phyloP scores from a whole-genome alignment of 2,797 vertebrate genomes.

The Sebastes paucispinis region DNA sequence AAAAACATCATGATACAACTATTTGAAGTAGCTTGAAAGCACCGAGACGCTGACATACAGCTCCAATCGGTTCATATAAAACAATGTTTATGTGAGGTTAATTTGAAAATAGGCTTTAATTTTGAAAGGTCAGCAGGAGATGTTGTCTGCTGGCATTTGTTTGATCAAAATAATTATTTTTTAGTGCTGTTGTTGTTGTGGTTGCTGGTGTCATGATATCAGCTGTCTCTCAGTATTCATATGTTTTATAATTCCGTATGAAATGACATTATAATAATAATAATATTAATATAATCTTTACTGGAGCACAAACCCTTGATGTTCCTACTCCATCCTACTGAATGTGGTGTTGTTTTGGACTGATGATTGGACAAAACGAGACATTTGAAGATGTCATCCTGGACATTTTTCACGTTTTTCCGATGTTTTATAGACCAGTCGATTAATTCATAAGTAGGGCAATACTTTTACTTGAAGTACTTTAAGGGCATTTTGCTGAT shows the following conservation, averaged over 20 bases:
- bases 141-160: not conserved
- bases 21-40: not conserved
- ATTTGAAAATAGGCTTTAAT: not conserved
- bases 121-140: not conserved
- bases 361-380: no score
- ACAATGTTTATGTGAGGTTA: not conserved
- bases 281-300: no score
- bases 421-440: no score
- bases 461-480: no score
- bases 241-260: no score
- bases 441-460: no score
- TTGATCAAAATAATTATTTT: not conserved
- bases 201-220: not conserved
- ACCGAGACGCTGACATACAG: not conserved
- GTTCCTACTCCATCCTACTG: no score
- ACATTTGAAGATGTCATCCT: no score
- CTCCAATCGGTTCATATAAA: not conserved
- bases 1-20: not conserved
- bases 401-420: no score
- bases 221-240: not conserved
- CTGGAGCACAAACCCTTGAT: no score
- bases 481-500: not conserved
- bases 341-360: no score
- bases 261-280: no score
- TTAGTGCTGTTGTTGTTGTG: not conserved